A percentile compares a stretch with the other conserved stretches of the same genome.
Conservation (phyloP, 2,113 vertebrate species). For the Xiphorhynchus elegans region DNA sequence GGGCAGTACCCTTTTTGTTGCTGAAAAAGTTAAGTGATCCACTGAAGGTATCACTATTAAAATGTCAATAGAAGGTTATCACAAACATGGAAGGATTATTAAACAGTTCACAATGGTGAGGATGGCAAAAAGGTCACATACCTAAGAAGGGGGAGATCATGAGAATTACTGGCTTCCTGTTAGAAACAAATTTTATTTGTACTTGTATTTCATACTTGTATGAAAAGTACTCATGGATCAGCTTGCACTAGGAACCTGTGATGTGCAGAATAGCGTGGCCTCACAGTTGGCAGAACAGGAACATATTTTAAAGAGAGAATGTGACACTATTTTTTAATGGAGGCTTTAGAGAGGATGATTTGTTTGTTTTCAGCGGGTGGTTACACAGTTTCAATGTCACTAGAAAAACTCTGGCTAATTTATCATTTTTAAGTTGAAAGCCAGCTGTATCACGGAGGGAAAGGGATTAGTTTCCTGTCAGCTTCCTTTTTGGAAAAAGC, state of each 20-base stretch:
- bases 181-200: not conserved
- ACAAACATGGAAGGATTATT: not conserved
- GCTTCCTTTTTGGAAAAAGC: conserved; percentile 59
- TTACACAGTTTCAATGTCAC: conserved; percentile 3
- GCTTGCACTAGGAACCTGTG: not conserved
- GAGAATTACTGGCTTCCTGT: not conserved
- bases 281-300: not conserved
- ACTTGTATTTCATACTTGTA: not conserved
- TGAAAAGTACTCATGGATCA: not conserved
- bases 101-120: not conserved
- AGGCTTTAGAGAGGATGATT: not conserved
- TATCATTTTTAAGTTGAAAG: conserved; percentile 37
- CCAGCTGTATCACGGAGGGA: conserved; percentile 23
- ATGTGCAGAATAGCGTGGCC: not conserved
- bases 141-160: not conserved
- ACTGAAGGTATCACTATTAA: not conserved
- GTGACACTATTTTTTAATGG: not conserved
- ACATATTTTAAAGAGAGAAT: not conserved
- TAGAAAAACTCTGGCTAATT: not conserved
- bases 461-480: conserved; percentile 62
- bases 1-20: not conserved
- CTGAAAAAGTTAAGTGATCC: not conserved
- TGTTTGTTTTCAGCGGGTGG: not conserved
- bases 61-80: not conserved
- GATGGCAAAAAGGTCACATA: not conserved